phyloP scores from a whole-genome alignment of 2,113 vertebrate species.

The Asarcornis scutulata region DNA sequence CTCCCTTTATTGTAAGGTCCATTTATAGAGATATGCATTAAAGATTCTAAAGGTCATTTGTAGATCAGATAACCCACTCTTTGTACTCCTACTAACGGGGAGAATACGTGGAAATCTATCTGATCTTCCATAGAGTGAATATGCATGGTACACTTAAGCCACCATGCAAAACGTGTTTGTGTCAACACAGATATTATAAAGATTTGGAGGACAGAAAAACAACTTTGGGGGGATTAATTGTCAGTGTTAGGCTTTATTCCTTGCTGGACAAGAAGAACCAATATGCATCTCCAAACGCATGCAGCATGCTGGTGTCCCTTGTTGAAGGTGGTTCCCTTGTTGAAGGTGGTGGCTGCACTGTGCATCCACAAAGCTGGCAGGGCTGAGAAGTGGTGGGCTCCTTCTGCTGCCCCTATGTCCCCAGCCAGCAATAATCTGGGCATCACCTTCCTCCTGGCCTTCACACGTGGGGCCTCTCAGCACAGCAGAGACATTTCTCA shows the following conservation, averaged over 20 bases:
- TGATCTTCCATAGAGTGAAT: rapidly evolving
- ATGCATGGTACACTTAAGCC: background rate
- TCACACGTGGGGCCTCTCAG: background rate
- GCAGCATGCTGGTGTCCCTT: rapidly evolving
- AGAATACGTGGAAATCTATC: background rate
- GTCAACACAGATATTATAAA: background rate
- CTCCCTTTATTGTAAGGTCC: background rate
- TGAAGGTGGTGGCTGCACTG: rapidly evolving
- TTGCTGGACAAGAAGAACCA: background rate
- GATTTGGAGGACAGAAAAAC: background rate
- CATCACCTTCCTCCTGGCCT: background rate
- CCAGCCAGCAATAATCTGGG: rapidly evolving
- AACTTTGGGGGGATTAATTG: rapidly evolving
- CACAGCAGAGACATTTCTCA: rapidly evolving
- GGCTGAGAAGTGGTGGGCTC: rapidly evolving
- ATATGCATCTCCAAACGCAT: background rate
- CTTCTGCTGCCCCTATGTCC: rapidly evolving
- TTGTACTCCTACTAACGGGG: background rate
- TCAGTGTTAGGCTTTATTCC: background rate
- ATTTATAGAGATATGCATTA: rapidly evolving
- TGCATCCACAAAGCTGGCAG: rapidly evolving
- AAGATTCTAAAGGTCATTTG: background rate
- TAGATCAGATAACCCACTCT: background rate
- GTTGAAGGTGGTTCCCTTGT: too few relatives aligned
- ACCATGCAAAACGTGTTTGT: too few relatives aligned